A percentile compares a stretch with the other conserved stretches of the same genome.
Evolutionary conservation across 2,888 invertebrate genomes (phyloP).

Genomic region (Caenorhabditis sp.): DNA sequence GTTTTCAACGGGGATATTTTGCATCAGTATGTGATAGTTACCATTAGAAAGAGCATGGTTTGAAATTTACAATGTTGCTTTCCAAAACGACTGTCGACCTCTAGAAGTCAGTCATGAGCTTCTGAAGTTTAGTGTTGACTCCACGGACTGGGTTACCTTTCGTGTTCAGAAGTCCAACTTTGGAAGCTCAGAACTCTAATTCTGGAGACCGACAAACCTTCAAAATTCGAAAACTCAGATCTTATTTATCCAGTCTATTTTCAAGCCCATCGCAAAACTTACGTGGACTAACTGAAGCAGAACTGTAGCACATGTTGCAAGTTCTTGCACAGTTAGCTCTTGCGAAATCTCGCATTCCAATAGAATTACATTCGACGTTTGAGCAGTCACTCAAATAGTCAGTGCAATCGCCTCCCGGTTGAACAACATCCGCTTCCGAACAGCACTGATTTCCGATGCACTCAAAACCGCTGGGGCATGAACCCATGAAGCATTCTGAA

Average conservation of each 20-base stretch:
- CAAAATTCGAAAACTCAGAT: too few species aligned
- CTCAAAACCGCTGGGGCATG: constrained; percentile 61
- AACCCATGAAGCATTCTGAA: constrained; percentile 69
- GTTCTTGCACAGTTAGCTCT: constrained; percentile 68
- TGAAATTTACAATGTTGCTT: too few species aligned
- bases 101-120: too few species aligned
- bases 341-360: constrained; percentile 67
- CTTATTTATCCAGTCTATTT: background rate
- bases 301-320: constrained; percentile 66
- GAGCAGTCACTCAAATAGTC: constrained; percentile 62
- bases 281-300: constrained; percentile 62
- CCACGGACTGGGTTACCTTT: too few species aligned
- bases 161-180: too few species aligned
- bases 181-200: too few species aligned
- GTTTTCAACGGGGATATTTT: too few species aligned
- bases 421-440: constrained; percentile 52
- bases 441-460: constrained; percentile 66
- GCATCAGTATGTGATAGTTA: too few species aligned
- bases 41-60: too few species aligned
- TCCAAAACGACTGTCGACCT: too few species aligned
- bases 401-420: constrained; percentile 61
- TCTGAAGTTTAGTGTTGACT: too few species aligned
- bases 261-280: background rate
- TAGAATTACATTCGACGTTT: constrained; percentile 54
- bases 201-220: too few species aligned